Evolutionary conservation across 2,888 invertebrate species (phyloP).

Genomic region (Pammene aurita): DNA sequence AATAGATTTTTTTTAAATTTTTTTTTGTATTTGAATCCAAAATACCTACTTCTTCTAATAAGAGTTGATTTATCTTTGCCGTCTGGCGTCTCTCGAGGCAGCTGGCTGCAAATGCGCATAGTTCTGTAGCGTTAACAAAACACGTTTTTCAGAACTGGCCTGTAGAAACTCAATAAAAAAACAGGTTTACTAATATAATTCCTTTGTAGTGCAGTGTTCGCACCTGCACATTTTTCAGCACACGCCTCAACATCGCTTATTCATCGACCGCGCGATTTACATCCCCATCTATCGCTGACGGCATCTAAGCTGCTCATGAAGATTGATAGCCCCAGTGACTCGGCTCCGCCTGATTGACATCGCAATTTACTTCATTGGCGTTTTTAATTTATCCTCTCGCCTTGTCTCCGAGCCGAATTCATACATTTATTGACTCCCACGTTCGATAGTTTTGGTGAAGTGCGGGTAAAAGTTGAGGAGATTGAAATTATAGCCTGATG

Average conservation of each 20-base stretch:
- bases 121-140: too few species aligned
- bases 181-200: too few species aligned
- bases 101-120: too few species aligned
- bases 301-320: constrained; percentile 61
- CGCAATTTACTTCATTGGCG: constrained; percentile 76
- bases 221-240: constrained; percentile 10
- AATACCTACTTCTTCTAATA: too few species aligned
- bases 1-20: too few species aligned
- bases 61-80: too few species aligned
- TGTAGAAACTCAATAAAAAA: too few species aligned
- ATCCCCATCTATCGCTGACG: constrained; percentile 37
- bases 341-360: constrained; percentile 71
- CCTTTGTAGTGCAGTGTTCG: neutral
- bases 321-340: constrained; percentile 74
- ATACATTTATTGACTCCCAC: constrained; percentile 19
- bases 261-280: constrained; percentile 31
- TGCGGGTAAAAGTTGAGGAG: neutral
- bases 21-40: too few species aligned
- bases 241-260: constrained; percentile 16
- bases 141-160: too few species aligned
- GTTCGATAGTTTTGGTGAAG: constrained; percentile 1
- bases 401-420: constrained; percentile 57
- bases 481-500: neutral
- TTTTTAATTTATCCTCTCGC: constrained; percentile 73
- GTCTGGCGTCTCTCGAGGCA: too few species aligned